Percentiles rank a stretch among this genome's conserved stretches.
These are phyloP conservation scores for Stichopus horrens DNA, from an alignment of 53 echinoderm and acorn worm species.

Conservation along the genomic window DNA sequence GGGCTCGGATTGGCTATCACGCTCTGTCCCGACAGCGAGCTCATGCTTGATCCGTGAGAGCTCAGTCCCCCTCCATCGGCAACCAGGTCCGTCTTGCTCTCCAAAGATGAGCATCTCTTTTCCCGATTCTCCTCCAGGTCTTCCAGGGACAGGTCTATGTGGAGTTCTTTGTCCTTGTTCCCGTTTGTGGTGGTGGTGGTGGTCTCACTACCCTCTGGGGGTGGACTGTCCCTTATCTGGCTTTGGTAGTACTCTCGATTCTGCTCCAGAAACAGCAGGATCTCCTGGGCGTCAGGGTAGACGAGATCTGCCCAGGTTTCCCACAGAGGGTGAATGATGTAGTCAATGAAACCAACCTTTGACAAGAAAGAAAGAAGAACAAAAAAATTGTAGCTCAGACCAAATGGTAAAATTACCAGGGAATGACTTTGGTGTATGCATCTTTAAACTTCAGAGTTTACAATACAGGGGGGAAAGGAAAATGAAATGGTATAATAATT, in stretches of 20 bases:
- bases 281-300: slow-evolving; percentile 93
- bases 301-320: slow-evolving; percentile 99
- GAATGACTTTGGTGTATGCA: no score
- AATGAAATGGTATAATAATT: no score
- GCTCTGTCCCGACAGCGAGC: slow-evolving; percentile 45
- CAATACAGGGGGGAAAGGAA: no score
- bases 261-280: slow-evolving; percentile 86
- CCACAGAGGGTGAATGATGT: slow-evolving; percentile 94
- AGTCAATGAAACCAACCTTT: slow-evolving; percentile 98
- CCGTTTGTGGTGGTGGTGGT: slow-evolving; percentile 53
- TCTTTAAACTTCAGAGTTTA: no score
- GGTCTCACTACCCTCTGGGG: slow-evolving; percentile 53
- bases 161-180: slow-evolving; percentile 61
- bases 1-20: slow-evolving; percentile 47
- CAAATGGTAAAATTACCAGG: no score
- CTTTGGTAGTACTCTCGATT: slow-evolving; percentile 93
- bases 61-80: slow-evolving; percentile 39
- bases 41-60: slow-evolving; percentile 45
- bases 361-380: background rate
- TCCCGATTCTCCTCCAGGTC: slow-evolving; percentile 59
- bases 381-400: background rate
- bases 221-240: slow-evolving; percentile 88
- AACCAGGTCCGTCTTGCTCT: slow-evolving; percentile 36
- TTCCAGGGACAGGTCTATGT: slow-evolving; percentile 69
- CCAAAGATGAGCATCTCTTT: slow-evolving; percentile 13